Percentiles rank a stretch among this genome's conserved stretches.
phyloP scores from a whole-genome alignment of 1,140 invertebrate species.

The Aphaenogaster rudis region DNA sequence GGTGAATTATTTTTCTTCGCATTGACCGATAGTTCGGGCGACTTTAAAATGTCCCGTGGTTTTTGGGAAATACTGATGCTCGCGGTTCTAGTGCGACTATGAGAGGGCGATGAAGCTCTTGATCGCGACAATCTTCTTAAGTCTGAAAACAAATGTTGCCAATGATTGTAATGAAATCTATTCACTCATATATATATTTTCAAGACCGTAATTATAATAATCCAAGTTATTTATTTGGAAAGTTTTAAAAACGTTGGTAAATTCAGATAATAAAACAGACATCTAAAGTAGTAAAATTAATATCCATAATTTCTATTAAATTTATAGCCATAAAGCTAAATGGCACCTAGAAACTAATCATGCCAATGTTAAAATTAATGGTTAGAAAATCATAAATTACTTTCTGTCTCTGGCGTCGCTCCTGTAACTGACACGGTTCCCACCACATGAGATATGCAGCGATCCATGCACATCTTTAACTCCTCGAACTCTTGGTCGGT shows the following conservation, averaged over 20 bases:
- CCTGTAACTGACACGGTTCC: constrained; percentile 88
- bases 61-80: constrained; percentile 71
- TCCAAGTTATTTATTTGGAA: not conserved
- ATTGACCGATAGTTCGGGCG: constrained; percentile 61
- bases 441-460: constrained; percentile 93
- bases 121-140: constrained; percentile 77
- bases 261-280: not conserved
- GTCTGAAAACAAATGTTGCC: constrained; percentile 57
- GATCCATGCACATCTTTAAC: constrained; percentile 91
- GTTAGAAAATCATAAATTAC: constrained; percentile 35
- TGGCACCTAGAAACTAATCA: not conserved
- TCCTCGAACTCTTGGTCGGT: constrained; percentile 93
- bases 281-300: not conserved
- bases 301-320: not conserved
- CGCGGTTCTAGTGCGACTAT: constrained; percentile 69
- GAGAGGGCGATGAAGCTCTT: constrained; percentile 79
- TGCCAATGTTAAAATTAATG: not conserved
- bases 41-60: constrained; percentile 72
- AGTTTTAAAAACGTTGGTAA: not conserved
- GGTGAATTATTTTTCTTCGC: constrained; percentile 61
- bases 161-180: not conserved
- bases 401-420: constrained; percentile 69
- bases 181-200: not conserved
- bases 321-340: not conserved
- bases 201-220: not conserved